These are phyloP conservation scores for Peromyscus leucopus DNA, from an alignment of 2,113 vertebrate genomes.

Conservation along the genomic window DNA sequence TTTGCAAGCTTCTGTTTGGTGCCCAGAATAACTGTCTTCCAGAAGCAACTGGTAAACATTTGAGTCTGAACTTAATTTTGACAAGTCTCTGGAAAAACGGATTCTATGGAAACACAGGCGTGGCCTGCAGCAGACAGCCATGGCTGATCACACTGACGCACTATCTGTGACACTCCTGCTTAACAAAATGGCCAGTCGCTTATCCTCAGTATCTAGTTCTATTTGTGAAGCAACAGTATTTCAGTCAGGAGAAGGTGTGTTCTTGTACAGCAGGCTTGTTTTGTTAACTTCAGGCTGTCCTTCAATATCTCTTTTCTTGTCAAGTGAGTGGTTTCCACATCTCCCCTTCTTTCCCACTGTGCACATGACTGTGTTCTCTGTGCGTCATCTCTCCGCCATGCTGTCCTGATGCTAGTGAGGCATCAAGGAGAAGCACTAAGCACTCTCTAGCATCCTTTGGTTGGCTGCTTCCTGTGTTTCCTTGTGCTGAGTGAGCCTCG, in stretches of 20 bases:
- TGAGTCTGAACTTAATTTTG: slow-evolving; percentile 73
- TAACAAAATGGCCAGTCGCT: neutral
- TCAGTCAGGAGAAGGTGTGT: neutral
- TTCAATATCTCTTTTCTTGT: neutral
- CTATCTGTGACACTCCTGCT: slow-evolving; percentile 41
- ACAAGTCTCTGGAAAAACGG: slow-evolving; percentile 72
- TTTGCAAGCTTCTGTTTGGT: slow-evolving; percentile 5
- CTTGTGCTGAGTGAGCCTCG: neutral
- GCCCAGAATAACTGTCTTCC: slow-evolving; percentile 61
- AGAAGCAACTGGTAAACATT: slow-evolving; percentile 55
- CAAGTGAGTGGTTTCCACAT: neutral
- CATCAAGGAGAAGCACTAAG: neutral
- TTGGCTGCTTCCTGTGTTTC: neutral
- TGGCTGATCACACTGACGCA: slow-evolving; percentile 9
- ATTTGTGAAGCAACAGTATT: neutral
- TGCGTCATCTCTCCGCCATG: neutral
- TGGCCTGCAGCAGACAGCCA: slow-evolving; percentile 50
- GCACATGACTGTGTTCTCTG: rapidly evolving
- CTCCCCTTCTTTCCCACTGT: neutral
- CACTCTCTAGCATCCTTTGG: neutral
- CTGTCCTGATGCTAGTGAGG: neutral
- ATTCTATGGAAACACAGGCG: slow-evolving; percentile 62
- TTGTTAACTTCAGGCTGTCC: neutral
- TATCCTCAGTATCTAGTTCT: neutral
- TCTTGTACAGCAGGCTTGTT: neutral